A percentile compares a stretch with the other conserved stretches of the same genome.
phyloP scores from a whole-genome alignment of 2,888 invertebrate genomes.

The Parnassius smintheus region DNA sequence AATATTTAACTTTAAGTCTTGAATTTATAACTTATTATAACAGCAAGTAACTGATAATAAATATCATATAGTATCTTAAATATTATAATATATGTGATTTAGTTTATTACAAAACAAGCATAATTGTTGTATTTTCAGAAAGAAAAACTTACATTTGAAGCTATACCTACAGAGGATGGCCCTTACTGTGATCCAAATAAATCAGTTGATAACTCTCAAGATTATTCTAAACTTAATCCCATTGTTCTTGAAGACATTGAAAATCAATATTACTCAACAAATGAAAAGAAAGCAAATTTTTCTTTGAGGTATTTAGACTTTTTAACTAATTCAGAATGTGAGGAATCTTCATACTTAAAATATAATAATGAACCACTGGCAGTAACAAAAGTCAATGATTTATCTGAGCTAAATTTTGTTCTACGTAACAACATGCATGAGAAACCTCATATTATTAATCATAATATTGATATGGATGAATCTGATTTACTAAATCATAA shows the following conservation, averaged over 20 bases:
- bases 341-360: constrained; percentile 32
- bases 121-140: constrained; percentile 54
- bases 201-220: constrained; percentile 31
- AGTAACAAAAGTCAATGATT: constrained; percentile 5
- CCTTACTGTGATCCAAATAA: constrained; percentile 54
- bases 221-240: constrained; percentile 41
- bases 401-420: constrained; percentile 15
- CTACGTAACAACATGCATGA: constrained; percentile 17
- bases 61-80: no score
- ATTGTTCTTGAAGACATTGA: constrained; percentile 64
- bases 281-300: constrained; percentile 59
- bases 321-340: constrained; percentile 57
- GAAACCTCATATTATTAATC: constrained; percentile 9
- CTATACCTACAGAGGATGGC: constrained; percentile 78
- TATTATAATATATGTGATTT: no score
- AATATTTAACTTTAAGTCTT: no score
- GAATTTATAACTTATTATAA: no score
- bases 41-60: no score
- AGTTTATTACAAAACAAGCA: no score
- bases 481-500: constrained; percentile 31
- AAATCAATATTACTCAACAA: constrained; percentile 50
- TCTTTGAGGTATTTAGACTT: constrained; percentile 68
- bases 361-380: constrained; percentile 1
- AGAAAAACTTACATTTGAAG: constrained; percentile 77
- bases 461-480: constrained; percentile 8